A percentile compares a stretch with the other conserved stretches of the same genome.
These are phyloP conservation scores for Lithosia quadra DNA, from an alignment of 2,888 invertebrate species.

Conservation along the genomic window DNA sequence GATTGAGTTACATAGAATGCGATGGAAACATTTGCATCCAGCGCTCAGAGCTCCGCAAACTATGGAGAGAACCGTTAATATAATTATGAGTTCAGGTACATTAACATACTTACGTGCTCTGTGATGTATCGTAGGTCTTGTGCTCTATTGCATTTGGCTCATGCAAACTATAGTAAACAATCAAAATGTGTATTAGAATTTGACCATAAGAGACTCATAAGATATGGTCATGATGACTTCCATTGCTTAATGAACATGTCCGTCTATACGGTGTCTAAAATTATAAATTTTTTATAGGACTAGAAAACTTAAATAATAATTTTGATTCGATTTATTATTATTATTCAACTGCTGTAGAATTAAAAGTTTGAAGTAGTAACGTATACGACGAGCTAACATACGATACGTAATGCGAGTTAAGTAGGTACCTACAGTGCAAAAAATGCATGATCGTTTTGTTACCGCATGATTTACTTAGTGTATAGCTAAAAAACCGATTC, in stretches of 20 bases:
- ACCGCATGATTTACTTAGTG: too few species aligned
- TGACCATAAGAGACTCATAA: background rate
- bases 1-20: constrained; percentile 82
- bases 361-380: background rate
- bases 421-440: too few species aligned
- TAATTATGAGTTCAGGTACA: constrained; percentile 45
- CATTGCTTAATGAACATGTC: background rate
- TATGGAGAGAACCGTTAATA: constrained; percentile 44
- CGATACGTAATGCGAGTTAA: background rate
- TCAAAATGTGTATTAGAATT: background rate
- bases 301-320: too few species aligned
- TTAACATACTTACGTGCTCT: constrained; percentile 25
- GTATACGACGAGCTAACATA: background rate
- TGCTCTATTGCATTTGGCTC: constrained; percentile 4
- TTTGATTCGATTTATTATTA: background rate
- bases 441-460: background rate
- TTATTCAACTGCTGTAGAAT: background rate
- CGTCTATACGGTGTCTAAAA: background rate
- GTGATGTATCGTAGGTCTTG: constrained; percentile 11
- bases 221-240: background rate
- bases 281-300: too few species aligned
- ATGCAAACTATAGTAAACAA: background rate
- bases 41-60: constrained; percentile 29
- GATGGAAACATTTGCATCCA: constrained; percentile 80
- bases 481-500: constrained; percentile 35